phyloP scores from a whole-genome alignment of 2,888 invertebrate genomes.

The Tuberolachnus salignus region DNA sequence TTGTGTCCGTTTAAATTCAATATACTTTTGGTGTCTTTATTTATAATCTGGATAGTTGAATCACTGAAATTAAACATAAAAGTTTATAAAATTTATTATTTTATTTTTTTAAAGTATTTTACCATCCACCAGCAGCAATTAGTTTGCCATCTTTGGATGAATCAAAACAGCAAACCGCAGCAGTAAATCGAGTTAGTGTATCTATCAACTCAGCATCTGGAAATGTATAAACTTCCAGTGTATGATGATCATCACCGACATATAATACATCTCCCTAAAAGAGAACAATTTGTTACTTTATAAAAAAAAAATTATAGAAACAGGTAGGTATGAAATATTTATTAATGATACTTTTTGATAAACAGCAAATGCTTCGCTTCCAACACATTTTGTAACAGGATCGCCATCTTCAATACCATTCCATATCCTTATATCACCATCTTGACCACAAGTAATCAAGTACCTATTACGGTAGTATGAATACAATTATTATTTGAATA shows the following conservation, averaged over 20 bases:
- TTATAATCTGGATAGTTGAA: conserved; percentile 67
- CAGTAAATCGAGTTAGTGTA: conserved; percentile 83
- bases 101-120: conserved; percentile 53
- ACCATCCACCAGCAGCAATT: conserved; percentile 72
- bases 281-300: not conserved
- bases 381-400: conserved; percentile 81
- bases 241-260: conserved; percentile 84
- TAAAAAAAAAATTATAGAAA: not conserved
- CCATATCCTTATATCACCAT: conserved; percentile 93
- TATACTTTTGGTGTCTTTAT: conserved; percentile 63
- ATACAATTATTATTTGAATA: conserved; percentile 53
- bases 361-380: conserved; percentile 80
- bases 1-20: conserved; percentile 67
- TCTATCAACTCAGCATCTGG: conserved; percentile 84
- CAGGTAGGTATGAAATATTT: not conserved
- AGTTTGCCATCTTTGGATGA: conserved; percentile 71
- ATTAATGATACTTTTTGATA: conserved; percentile 68
- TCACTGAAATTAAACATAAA: conserved; percentile 64
- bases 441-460: conserved; percentile 86
- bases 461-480: conserved; percentile 63
- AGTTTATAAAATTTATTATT: conserved; percentile 3
- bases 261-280: conserved; percentile 69
- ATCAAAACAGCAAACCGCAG: conserved; percentile 83
- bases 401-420: conserved; percentile 84
- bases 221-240: conserved; percentile 81